phyloP scores from a whole-genome alignment of 92 coral and sea anemone species.

The Porites lobata region DNA sequence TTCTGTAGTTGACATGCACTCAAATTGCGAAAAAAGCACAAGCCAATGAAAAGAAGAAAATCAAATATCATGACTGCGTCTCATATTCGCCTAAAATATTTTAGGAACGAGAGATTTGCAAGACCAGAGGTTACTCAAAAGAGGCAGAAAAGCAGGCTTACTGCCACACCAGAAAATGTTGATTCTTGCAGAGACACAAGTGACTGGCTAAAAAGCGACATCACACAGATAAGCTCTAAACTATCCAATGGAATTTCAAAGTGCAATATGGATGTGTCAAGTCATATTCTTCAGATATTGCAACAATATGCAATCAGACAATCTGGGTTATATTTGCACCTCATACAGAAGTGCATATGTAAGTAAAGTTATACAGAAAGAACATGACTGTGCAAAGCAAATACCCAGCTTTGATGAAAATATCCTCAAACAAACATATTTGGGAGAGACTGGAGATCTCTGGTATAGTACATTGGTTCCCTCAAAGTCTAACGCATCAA shows the following conservation, averaged over 20 bases:
- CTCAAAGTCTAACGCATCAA: conserved; percentile 6
- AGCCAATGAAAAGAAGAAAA: conserved; percentile 24
- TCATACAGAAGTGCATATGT: conserved; percentile 45
- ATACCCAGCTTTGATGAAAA: not conserved
- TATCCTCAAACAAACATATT: not conserved
- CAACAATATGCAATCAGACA: conserved; percentile 42
- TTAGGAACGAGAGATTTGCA: conserved; percentile 47
- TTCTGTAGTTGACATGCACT: conserved; percentile 37
- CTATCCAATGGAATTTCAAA: conserved; percentile 33
- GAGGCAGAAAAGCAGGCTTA: conserved; percentile 34
- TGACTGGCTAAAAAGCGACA: conserved; percentile 54
- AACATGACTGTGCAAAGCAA: conserved; percentile 34
- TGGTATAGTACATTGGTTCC: conserved; percentile 38
- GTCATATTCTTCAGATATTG: conserved; percentile 41
- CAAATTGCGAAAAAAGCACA: conserved; percentile 42
- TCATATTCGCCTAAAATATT: conserved; percentile 42
- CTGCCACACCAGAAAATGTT: conserved; percentile 10
- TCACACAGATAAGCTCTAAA: conserved; percentile 30
- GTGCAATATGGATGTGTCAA: conserved; percentile 40
- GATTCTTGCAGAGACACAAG: conserved; percentile 34
- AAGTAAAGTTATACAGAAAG: conserved; percentile 13
- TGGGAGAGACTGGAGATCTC: conserved; percentile 7
- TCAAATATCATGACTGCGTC: conserved; percentile 26
- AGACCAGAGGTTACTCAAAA: conserved; percentile 50
- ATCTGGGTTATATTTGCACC: conserved; percentile 55